Base-by-base conservation (phyloP, 1,140 invertebrate species). In the Diploscapter pachys region DNA sequence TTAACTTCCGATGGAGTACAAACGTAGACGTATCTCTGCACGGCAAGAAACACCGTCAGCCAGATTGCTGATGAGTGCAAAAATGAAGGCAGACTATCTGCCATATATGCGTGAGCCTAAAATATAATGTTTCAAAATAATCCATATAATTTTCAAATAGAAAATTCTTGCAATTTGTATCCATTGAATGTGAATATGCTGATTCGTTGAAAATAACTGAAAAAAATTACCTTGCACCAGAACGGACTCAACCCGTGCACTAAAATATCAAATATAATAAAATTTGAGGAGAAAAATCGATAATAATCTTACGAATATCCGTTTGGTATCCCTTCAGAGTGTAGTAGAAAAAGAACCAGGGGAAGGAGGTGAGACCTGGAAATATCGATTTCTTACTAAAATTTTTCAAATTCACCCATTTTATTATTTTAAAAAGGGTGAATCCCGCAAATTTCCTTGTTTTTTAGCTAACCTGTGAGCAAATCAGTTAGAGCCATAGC, bases 401-500 rank as follows among this genome's bases (percentile, higher is more conserved):
- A 68, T 48, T 65, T 48, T 49, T 65, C 9, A 54, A 68, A 11
- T 11, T 51, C 66, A 56, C 56, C 13, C 66, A 55, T 6, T 49
- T 65, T 13, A 11, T 48, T 13, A 9, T 9, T 65, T 13, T 65
- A 65, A 65, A 8, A 11, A 65, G 8, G 50, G 50, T 48, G n/a
- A 65, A 11, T 9, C 2, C 2, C 2, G 2, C 9, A 9, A 65
- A 65, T 11, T 11, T 65, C 2, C 63, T 59, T 2, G 52, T 5
- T 59, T 49, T 53, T 6, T 49, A 11, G 11, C 66, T n/a, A 5
- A 77, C 95, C 90, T 0, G 93, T 95, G 82, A 95, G 90, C 90
- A 94, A 91, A 87, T 96, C 93, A 76, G 92, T 92, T 2, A 96
- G 88, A 0, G 94, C 93, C 93, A 96, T 95, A 5, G 91, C 89